These are phyloP conservation scores for Tenrec ecaudatus DNA, from an alignment of 2,113 vertebrate species.

Conservation along the genomic window DNA sequence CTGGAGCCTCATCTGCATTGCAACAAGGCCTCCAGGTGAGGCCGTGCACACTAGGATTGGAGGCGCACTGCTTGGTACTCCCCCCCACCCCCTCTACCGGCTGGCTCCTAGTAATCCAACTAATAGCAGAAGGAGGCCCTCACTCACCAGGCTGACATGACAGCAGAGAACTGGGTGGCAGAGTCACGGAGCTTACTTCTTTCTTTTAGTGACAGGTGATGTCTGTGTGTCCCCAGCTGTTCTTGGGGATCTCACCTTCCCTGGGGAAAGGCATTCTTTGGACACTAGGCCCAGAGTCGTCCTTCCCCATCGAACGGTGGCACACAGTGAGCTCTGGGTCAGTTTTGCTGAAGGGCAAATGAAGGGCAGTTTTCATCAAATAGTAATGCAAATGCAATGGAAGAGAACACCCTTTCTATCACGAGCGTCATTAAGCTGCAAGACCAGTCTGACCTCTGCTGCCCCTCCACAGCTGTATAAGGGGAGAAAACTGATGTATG, in stretches of 20 bases:
- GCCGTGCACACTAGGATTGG: fast-evolving
- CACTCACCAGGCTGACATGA: background rate
- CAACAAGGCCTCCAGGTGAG: background rate
- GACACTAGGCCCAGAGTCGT: background rate
- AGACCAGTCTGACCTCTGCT: conserved; percentile 51
- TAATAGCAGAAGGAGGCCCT: background rate
- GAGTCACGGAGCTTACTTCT: background rate
- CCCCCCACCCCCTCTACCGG: too few species aligned
- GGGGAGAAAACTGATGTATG: conserved; percentile 45
- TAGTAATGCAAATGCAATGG: conserved; percentile 57
- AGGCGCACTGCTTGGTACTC: background rate
- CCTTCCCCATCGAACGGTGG: background rate
- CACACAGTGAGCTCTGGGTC: background rate
- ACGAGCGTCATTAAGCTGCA: conserved; percentile 9
- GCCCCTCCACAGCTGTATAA: conserved; percentile 51
- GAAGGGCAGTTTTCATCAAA: conserved; percentile 72
- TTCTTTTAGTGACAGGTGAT: background rate
- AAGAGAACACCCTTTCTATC: conserved; percentile 25
- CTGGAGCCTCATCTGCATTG: background rate
- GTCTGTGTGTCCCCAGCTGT: background rate
- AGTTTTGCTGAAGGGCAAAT: conserved; percentile 48
- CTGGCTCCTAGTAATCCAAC: background rate
- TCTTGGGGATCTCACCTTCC: background rate
- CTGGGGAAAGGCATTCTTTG: background rate
- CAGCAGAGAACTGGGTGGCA: background rate